These are phyloP conservation scores for Megastigmus dorsalis DNA, from an alignment of 2,888 invertebrate species.

Conservation along the genomic window DNA sequence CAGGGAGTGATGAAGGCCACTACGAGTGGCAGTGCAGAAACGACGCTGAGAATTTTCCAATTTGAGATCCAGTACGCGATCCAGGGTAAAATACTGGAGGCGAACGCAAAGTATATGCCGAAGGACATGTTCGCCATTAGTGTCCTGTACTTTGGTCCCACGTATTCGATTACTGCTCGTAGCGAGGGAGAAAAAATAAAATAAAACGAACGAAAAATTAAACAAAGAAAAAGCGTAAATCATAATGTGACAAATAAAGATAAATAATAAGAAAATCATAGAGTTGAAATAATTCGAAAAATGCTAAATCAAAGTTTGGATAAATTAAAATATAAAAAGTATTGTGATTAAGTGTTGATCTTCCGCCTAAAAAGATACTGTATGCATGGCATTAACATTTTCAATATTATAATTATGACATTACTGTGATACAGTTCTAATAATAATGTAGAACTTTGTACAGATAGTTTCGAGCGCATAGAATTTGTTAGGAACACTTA, in stretches of 20 bases:
- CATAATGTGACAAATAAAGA: not conserved
- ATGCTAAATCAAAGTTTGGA: not conserved
- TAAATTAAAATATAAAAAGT: not conserved
- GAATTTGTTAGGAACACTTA: no score
- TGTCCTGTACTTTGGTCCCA: slow-evolving; percentile 91
- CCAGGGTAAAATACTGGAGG: slow-evolving; percentile 88
- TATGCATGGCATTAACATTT: no score
- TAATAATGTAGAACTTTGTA: no score
- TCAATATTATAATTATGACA: no score
- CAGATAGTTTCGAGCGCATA: no score
- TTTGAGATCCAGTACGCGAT: slow-evolving; percentile 86
- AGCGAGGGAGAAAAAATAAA: not conserved
- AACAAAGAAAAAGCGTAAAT: no score
- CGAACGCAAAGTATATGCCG: slow-evolving; percentile 89
- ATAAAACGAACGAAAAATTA: not conserved
- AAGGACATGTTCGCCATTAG: slow-evolving; percentile 94
- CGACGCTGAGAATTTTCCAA: slow-evolving; percentile 86
- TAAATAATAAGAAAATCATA: not conserved
- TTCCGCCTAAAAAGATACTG: no score
- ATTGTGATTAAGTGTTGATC: no score
- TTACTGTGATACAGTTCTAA: no score
- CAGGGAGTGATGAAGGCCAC: slow-evolving; percentile 84
- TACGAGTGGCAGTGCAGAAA: slow-evolving; percentile 85
- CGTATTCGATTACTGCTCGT: slow-evolving; percentile 87
- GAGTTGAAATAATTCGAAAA: not conserved